Evolutionary conservation across 23 tunicate species (phyloP), one percentile per base, ranked within the genome.

Genomic region (Trididemnum nubilum): DNA sequence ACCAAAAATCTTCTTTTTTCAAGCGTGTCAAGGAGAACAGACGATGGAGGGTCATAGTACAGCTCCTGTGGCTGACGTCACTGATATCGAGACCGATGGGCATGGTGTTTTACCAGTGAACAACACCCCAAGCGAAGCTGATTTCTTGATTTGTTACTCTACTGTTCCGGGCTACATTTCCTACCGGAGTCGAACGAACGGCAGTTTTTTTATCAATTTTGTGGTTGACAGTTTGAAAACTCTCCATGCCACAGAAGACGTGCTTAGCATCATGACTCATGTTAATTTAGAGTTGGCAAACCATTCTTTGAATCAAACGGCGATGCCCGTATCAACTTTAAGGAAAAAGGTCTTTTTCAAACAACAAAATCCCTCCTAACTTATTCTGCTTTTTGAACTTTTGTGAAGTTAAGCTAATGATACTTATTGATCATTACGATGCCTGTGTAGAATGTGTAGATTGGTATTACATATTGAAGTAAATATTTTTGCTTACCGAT

Each of bases 161-260:
- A 92, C 97, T 21, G 92, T 87, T 7, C 97, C 97, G 30, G 97
- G 92, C 0, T 87, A 75, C 69, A 31, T 87, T 0, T 86, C 97
- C 22, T 91, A 91, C 73, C 44, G 97, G 35, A 66, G 79, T 36
- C 52, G 40, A 19, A 31, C 30, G 0, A 44, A 60, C 2, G 92
- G 97, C 22, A 82, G 86, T 22, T 92, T 79, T 82, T 92, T 64
- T 50, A 85, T 85, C 33, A 33, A 64, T 26, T 2, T 69, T 18
- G 83, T 85, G 25, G 77, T 77, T 33, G 64, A 76, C 0, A 85
- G 49, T 52, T 32, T 78, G 65, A 61, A 35, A 57, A 80, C 39
- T 64, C 69, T 35, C 30, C 84, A 73, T 37, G 58, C 0, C 24
- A 76, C 33, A 33, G 88, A 88, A 63, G 88, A 77, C 65, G 64